A percentile compares a stretch with the other conserved stretches of the same genome.
These are phyloP conservation scores for Ceraclea dissimilis DNA, from an alignment of 2,888 invertebrate genomes.

Conservation along the genomic window DNA sequence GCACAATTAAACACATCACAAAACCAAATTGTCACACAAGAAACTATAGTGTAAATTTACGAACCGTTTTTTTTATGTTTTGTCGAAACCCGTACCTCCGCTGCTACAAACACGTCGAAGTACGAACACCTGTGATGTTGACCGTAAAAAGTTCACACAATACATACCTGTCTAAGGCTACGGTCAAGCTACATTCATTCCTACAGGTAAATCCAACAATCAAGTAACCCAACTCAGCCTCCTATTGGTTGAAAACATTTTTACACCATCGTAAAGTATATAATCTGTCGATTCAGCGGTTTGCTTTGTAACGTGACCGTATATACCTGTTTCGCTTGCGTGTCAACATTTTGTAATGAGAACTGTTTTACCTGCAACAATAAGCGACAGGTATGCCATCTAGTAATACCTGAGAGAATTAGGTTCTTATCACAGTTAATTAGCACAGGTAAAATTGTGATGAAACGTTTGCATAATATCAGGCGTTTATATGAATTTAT, in stretches of 20 bases:
- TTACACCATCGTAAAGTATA: too few species aligned
- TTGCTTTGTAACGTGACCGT: neutral
- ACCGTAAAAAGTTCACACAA: slow-evolving; percentile 13
- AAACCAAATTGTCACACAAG: slow-evolving; percentile 15
- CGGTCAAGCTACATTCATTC: neutral
- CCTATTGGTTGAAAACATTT: too few species aligned
- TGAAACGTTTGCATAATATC: neutral
- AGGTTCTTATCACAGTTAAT: neutral
- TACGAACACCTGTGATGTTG: slow-evolving; percentile 15
- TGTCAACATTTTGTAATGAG: slow-evolving; percentile 12
- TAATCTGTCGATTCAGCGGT: neutral
- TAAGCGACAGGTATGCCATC: slow-evolving; percentile 8
- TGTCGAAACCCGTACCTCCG: slow-evolving; percentile 3
- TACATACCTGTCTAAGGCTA: neutral
- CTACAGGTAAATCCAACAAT: too few species aligned
- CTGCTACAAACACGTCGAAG: slow-evolving; percentile 1
- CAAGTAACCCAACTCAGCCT: too few species aligned
- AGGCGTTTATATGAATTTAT: neutral
- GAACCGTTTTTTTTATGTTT: slow-evolving; percentile 3
- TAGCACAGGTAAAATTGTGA: neutral
- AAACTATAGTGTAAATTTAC: slow-evolving; percentile 10
- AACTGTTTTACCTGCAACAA: slow-evolving; percentile 9
- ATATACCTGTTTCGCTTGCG: slow-evolving; percentile 18
- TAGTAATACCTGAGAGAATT: neutral
- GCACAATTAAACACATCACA: slow-evolving; percentile 13